These are phyloP conservation scores for Ianthella basta DNA, from an alignment of 37 sponge, comb jelly and placozoan species.

Conservation along the genomic window DNA sequence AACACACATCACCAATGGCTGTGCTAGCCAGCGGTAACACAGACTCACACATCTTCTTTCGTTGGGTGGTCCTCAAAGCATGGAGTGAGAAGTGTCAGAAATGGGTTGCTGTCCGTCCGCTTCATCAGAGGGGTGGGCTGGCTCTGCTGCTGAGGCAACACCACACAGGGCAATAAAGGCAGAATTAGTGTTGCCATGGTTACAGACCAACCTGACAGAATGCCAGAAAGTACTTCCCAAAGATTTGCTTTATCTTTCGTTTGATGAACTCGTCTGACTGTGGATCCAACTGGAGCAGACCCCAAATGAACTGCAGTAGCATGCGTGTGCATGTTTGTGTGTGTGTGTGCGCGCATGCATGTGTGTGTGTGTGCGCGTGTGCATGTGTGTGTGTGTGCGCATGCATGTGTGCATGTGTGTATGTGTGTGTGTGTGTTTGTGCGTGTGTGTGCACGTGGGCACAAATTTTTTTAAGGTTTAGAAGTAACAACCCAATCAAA, in stretches of 20 bases:
- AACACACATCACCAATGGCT: background rate
- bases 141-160: background rate
- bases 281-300: constrained; percentile 50
- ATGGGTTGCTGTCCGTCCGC: background rate
- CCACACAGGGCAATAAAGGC: no score
- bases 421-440: no score
- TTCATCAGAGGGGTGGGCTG: constrained; percentile 19
- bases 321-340: background rate
- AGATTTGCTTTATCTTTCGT: constrained; percentile 56
- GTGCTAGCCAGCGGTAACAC: background rate
- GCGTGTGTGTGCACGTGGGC: no score
- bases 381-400: no score
- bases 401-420: no score
- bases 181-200: constrained; percentile 5
- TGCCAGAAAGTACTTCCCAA: constrained; percentile 49
- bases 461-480: no score
- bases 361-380: no score
- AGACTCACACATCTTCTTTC: constrained; percentile 16
- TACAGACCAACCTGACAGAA: constrained; percentile 30
- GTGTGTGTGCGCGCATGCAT: background rate
- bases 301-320: constrained; percentile 45
- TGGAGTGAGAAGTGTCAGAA: constrained; percentile 5
- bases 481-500: no score
- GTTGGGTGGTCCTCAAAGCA: constrained; percentile 9
- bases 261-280: constrained; percentile 51